Conservation (phyloP, 2,888 invertebrate genomes). For the Andricus quercusramuli region DNA sequence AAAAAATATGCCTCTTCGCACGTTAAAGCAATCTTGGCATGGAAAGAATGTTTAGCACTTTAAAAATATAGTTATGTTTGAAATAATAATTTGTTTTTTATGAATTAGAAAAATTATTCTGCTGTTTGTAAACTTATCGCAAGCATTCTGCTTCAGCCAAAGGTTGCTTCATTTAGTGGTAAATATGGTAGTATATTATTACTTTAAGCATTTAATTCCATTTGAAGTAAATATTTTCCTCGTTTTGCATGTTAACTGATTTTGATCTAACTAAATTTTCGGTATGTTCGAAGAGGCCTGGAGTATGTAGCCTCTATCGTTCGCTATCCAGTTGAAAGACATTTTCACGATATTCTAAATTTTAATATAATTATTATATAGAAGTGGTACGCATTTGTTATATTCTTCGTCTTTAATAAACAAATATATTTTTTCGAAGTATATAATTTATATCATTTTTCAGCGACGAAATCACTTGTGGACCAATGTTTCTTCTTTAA, state of each 20-base stretch:
- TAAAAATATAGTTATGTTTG: background rate
- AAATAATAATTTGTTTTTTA: background rate
- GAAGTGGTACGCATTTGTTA: background rate
- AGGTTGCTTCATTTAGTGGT: background rate
- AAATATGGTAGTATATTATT: background rate
- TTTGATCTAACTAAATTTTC: background rate
- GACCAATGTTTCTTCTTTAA: background rate
- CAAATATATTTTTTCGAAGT: background rate
- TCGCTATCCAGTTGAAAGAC: background rate
- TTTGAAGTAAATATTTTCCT: background rate
- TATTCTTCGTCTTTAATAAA: background rate
- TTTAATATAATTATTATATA: background rate
- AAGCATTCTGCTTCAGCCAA: background rate
- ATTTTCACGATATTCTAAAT: background rate
- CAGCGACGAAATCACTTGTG: background rate
- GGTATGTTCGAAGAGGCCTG: background rate
- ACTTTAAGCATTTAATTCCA: background rate
- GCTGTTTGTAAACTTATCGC: background rate
- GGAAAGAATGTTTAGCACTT: background rate
- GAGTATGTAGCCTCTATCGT: background rate
- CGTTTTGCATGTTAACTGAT: background rate
- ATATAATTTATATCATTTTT: background rate
- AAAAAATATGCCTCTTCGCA: background rate
- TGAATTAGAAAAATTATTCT: background rate
- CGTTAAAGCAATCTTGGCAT: background rate